Evolutionary conservation across 2,888 invertebrate species (phyloP), one percentile per base, ranked within the genome.

Genomic region (Coronaproctus castanopsis): DNA sequence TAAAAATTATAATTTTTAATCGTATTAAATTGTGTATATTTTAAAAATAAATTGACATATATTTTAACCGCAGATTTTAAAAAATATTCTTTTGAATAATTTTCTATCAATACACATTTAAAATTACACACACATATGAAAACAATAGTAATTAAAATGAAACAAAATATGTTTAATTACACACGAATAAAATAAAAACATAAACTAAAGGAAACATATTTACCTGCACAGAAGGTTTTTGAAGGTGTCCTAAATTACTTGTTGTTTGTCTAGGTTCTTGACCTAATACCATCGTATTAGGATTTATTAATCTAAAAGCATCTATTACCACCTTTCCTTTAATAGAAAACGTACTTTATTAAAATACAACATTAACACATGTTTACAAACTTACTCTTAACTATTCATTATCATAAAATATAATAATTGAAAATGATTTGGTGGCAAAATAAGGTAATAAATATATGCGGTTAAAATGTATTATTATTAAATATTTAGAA

Each of bases 191-290:
- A 3, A 59, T 21, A 2, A 18, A 54, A 20, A n/a, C 3, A 24
- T 49, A 24, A 21, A 51, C 5, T 2, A 52, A 57, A 0, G 54
- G 50, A 14, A 52, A 24, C 23, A 24, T 22, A 55, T 63, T 61
- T 63, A 76, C 76, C 72, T 80, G 97, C 61, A 99, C 97, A 1
- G 96, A 96, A 0, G 97, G 97, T 73, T 98, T 98, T 70, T 97
- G 93, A 67, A 98, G 78, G 74, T 98, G 97, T 1, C 98, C 98
- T 69, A 98, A 78, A 74, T 98, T 98, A 59, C 96, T 97, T 8
- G 98, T 98, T 1, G 97, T 98, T 73, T 98, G 98, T 59, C 98
- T 78, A 0, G 98, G 97, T 71, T 98, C 98, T 73, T 98, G 97
- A 1, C 95, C 96, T 50, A 98, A 77, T 3, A 97, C 96, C 86